Evolutionary conservation across 2,797 vertebrate species (phyloP), one percentile per base, ranked within the genome.

Genomic region (Podarcis siculus): DNA sequence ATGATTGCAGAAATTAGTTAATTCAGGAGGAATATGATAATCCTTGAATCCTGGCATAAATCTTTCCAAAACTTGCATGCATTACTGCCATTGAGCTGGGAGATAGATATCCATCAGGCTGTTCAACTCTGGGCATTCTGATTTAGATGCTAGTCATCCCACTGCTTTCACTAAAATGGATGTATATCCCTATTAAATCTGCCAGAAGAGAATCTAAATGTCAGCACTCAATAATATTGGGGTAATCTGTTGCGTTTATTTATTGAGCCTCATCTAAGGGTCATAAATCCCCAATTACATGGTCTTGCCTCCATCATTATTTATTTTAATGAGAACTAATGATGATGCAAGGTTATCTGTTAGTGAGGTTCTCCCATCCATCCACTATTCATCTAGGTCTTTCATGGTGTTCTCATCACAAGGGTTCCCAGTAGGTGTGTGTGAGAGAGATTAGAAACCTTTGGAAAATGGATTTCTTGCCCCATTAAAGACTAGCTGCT

Each of bases 1-100:
- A 1, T 93, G 95, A 96, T 95, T 96, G 94, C 92, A 95, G 96
- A 96, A 97, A 96, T 96, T 95, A 96, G 93, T 96, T 96, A 96
- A 96, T 97, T 96, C 95, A 93, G 93, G 93, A 95, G 93, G 95
- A 96, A 93, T 93, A 94, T 95, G 86, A 89, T 91, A 91, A 96
- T 95, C 90, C 92, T 90, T 91, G 87, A 91, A 92, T 93, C 82
- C 67, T 93, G 87, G 35, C 88, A 91, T 93, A 95, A 94, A 95
- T 96, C 93, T 94, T 78, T 93, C 82, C 6, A 90, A 90, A 91
- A 94, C 93, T 76, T 95, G 86, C 90, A 91, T 89, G 69, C 83
- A 86, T 92, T 95, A 88, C 85, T 93, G 88, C 86, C 88, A 37
- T 85, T 78, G 87, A 87, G 77, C 89, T 86, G 90, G 90, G 93